phyloP scores from a whole-genome alignment of 2,113 vertebrate species.

The Lepisosteus osseus region DNA sequence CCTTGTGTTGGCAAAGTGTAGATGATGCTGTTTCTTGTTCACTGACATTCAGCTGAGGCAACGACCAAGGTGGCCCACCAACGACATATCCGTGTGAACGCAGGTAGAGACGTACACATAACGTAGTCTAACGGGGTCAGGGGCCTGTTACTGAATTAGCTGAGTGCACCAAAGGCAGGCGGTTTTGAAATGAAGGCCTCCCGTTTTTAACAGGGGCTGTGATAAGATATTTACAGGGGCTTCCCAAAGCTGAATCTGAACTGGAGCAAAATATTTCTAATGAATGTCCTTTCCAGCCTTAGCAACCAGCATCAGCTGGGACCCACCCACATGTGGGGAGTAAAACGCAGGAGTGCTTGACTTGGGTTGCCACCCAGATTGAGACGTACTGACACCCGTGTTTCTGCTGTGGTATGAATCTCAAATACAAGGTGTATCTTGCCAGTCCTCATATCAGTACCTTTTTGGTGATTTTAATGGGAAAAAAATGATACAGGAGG shows the following conservation, averaged over 20 bases:
- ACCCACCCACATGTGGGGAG: neutral
- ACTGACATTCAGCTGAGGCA: no score
- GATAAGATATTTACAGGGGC: no score
- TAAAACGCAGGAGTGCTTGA: neutral
- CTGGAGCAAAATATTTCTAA: neutral
- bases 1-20: no score
- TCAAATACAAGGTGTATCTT: neutral
- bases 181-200: no score
- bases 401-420: neutral
- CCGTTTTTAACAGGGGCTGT: no score
- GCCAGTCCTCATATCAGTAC: slow-evolving; percentile 8
- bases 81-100: no score
- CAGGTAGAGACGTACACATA: no score
- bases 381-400: neutral
- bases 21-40: no score
- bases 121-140: no score
- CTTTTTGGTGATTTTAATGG: slow-evolving; percentile 6
- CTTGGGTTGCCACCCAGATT: neutral
- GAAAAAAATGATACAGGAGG: slow-evolving; percentile 17
- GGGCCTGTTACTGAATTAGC: no score
- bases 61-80: no score
- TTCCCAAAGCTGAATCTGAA: neutral
- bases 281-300: neutral
- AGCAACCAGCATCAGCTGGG: neutral
- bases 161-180: no score